Base-by-base conservation (phyloP, 2,888 invertebrate species). In the Apotomis turbidana region DNA sequence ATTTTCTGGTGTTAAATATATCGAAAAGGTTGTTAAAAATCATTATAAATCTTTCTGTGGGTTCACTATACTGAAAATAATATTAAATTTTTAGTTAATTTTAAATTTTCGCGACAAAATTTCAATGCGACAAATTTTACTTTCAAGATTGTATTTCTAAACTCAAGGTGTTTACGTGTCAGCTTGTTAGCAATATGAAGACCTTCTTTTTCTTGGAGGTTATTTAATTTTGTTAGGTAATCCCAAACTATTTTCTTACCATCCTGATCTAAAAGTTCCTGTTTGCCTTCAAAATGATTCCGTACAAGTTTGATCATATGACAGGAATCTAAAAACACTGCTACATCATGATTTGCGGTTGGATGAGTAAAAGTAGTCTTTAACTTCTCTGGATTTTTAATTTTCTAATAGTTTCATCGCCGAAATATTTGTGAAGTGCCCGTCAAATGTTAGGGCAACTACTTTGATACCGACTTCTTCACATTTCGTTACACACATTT, bases 301-400 rank as follows among this genome's bases (percentile, higher is more conserved):
- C 76, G 41, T 6, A 77, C 58, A 12, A 78, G 58, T 73, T 79
- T 77, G 1, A 77, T 9, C 72, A 75, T 76, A 58, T 77, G 79
- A 54, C 74, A 70, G 5, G 74, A 61, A 60, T 79, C 78, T 54
- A 79, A 74, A 60, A 76, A 76, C 13, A 77, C 71, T 12, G 75
- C 76, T 36, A 77, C 73, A 15, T 76, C 64, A 13, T 67, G 36
- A 13, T 71, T 52, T 41, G 70, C 51, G 36, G 36, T n/a, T 59
- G 73, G 75, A 54, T 74, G 68, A 59, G 68, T 69, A 69, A 76
- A 77, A 41, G 74, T 72, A 8, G 74, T 71, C 61, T 74, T 70
- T 10, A 76, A 46, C 4, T 52, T 38, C 12, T 60, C 44, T 5
- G 55, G 27, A 58, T 76, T 68, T n/a, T 75, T 70, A 44, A 78